Conservation (phyloP, 53 echinoderm and acorn worm species). For the Paracentrotus lividus region DNA sequence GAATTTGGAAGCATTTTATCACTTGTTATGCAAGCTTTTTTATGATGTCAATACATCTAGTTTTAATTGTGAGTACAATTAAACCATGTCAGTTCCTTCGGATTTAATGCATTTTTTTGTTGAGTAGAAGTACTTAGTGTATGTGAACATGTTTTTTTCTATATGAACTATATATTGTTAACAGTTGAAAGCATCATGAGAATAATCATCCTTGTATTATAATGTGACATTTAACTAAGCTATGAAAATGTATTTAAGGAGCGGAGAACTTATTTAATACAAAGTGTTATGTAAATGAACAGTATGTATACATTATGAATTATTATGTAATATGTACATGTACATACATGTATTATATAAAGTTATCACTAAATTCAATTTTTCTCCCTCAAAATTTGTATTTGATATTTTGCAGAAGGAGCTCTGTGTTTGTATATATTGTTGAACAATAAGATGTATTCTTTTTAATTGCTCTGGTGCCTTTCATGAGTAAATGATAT, state of each 20-base stretch:
- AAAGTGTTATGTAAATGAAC: no score
- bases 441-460: neutral
- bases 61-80: neutral
- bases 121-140: constrained; percentile 22
- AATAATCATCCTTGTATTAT: no score
- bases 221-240: neutral
- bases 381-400: neutral
- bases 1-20: neutral
- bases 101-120: neutral
- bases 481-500: neutral
- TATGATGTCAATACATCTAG: neutral
- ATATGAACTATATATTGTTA: neutral
- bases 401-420: neutral
- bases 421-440: neutral
- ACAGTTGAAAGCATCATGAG: neutral
- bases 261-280: no score
- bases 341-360: neutral
- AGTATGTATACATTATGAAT: no score
- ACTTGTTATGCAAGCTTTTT: neutral
- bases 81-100: neutral
- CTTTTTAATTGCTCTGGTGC: neutral
- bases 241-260: no score
- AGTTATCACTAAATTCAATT: neutral
- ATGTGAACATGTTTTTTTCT: constrained; percentile 3
- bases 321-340: neutral